Percentiles rank a stretch among this genome's conserved stretches.
phyloP scores from a whole-genome alignment of 2,797 vertebrate genomes.

The Spizella passerina region DNA sequence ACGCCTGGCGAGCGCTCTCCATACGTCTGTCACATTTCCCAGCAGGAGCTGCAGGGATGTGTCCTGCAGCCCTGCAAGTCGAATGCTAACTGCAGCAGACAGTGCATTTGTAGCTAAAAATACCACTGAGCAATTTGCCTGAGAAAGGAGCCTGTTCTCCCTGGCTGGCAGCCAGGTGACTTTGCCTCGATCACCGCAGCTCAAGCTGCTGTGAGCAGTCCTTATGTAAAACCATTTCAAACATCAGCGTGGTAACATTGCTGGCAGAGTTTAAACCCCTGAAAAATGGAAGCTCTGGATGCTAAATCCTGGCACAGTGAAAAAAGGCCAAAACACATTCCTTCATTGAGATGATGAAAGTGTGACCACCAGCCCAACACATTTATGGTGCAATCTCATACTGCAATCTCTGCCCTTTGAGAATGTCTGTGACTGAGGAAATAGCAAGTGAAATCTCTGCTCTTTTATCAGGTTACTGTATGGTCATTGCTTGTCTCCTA shows the following conservation, averaged over 20 bases:
- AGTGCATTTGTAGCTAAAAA: constrained; percentile 27
- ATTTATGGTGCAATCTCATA: not conserved
- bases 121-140: not conserved
- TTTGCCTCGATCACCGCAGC: not conserved
- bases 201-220: not conserved
- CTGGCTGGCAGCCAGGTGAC: not conserved
- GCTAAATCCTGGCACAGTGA: not conserved
- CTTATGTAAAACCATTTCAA: not conserved
- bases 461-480: not conserved
- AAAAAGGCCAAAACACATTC: not conserved
- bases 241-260: rapidly evolving
- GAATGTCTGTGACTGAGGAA: not conserved
- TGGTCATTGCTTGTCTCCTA: not conserved
- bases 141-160: not conserved
- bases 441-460: not conserved
- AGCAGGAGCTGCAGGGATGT: not conserved
- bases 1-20: not conserved
- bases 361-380: not conserved
- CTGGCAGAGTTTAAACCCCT: not conserved
- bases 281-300: not conserved
- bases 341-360: not conserved
- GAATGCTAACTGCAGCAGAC: not conserved
- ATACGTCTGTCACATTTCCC: not conserved
- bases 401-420: not conserved
- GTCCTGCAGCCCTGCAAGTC: not conserved